A percentile compares a stretch with the other conserved stretches of the same genome.
Evolutionary conservation across 2,113 vertebrate species (phyloP).

Genomic region (Balaeniceps rex): DNA sequence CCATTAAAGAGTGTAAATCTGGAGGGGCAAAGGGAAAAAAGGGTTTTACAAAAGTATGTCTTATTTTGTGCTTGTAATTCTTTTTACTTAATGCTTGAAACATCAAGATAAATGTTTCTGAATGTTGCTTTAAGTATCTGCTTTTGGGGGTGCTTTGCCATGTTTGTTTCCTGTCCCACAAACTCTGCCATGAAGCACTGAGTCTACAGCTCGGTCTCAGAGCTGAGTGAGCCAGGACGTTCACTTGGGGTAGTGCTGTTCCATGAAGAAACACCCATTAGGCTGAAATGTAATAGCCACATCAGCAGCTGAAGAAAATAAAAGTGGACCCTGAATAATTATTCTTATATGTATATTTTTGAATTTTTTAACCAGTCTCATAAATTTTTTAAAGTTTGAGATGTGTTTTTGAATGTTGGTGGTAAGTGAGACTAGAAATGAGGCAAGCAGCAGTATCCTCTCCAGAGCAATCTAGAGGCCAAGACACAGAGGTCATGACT

Average conservation of each 20-base stretch:
- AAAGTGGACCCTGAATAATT: background rate
- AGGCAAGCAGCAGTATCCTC: background rate
- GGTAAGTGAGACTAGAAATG: background rate
- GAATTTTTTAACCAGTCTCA: background rate
- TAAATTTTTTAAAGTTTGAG: background rate
- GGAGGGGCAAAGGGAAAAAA: accelerated
- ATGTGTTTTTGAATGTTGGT: background rate
- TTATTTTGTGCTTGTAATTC: background rate
- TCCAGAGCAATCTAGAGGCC: background rate
- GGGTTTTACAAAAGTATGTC: background rate
- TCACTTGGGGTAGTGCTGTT: accelerated
- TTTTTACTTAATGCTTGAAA: background rate
- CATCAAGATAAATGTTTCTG: background rate
- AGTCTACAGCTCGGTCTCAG: background rate
- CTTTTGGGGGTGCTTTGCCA: background rate
- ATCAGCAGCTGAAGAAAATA: background rate
- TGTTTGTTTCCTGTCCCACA: background rate
- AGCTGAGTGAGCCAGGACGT: accelerated
- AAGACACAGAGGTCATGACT: background rate
- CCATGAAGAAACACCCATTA: background rate
- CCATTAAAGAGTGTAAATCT: background rate
- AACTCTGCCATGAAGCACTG: background rate
- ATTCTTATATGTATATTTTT: background rate
- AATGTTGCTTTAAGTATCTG: background rate
- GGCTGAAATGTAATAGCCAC: background rate